Evolutionary conservation across 2,113 vertebrate species (phyloP).

Genomic region (Tylochromis polylepis): DNA sequence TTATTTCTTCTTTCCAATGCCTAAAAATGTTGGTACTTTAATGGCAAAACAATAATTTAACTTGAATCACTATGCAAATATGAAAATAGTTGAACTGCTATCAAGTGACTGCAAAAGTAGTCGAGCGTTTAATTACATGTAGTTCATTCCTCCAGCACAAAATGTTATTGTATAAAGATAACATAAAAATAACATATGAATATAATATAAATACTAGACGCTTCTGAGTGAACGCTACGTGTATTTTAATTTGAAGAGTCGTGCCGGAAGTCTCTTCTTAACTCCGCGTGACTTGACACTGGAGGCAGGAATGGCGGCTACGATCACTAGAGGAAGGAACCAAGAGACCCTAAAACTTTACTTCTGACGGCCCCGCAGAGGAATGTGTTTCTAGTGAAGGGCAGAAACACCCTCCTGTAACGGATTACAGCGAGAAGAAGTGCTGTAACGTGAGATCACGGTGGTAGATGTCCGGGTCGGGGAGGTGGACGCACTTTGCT

Average conservation of each 20-base stretch:
- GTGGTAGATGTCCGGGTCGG: not conserved
- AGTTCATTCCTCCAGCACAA: not conserved
- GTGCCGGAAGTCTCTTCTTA: not conserved
- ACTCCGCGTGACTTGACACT: not conserved
- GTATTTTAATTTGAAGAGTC: conserved; percentile 29
- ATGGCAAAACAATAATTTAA: not conserved
- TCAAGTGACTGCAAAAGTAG: not conserved
- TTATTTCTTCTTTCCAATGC: not conserved
- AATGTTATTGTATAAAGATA: not conserved
- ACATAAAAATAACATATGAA: not conserved
- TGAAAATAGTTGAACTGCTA: not conserved
- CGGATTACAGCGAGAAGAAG: conserved; percentile 6
- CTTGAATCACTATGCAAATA: not conserved
- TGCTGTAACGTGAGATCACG: not conserved
- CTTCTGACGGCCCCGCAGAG: conserved; percentile 55
- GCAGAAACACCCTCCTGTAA: not conserved
- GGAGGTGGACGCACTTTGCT: conserved; percentile 43
- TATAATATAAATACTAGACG: not conserved
- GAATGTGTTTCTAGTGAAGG: conserved; percentile 23
- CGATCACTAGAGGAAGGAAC: conserved; percentile 72
- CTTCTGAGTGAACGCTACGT: not conserved
- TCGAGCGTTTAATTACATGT: not conserved
- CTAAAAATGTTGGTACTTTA: not conserved
- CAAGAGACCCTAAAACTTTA: conserved; percentile 76
- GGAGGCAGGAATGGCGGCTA: conserved; percentile 77